A percentile compares a stretch with the other conserved stretches of the same genome.
phyloP scores from a whole-genome alignment of 2,888 invertebrate genomes.

The Hedya salicella region DNA sequence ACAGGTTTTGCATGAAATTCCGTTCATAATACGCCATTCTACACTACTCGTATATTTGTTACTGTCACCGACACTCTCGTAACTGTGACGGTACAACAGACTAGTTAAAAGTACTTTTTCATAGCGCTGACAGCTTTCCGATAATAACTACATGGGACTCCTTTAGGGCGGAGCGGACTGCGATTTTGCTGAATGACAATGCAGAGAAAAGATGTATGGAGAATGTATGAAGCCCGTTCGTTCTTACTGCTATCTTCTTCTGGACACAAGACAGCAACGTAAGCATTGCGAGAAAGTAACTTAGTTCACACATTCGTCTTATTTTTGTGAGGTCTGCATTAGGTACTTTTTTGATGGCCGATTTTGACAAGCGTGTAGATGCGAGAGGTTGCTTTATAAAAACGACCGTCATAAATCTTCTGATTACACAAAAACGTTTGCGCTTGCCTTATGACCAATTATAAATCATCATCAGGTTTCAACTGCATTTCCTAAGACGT shows the following conservation, averaged over 20 bases:
- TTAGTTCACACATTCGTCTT: background rate
- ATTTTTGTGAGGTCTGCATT: background rate
- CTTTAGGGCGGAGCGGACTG: background rate
- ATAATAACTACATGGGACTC: background rate
- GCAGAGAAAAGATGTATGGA: background rate
- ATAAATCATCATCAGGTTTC: too few relatives aligned
- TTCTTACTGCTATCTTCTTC: background rate
- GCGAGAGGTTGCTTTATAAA: too few relatives aligned
- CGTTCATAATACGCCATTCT: too few relatives aligned
- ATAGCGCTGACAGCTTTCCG: background rate
- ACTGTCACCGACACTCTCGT: background rate
- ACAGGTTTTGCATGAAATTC: too few relatives aligned
- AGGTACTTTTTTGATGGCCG: background rate
- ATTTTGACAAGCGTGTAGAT: background rate
- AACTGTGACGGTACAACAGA: background rate
- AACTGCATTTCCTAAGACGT: too few relatives aligned
- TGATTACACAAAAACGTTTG: too few relatives aligned
- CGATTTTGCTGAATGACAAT: background rate
- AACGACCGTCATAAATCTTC: too few relatives aligned
- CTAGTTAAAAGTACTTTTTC: conserved; percentile 1
- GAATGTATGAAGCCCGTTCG: background rate
- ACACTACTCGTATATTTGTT: background rate
- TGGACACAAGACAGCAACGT: background rate
- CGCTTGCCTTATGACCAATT: too few relatives aligned
- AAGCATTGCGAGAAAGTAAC: background rate